A percentile compares a stretch with the other conserved stretches of the same genome.
Evolutionary conservation across 1,140 invertebrate species (phyloP).

Genomic region (Zaprionus nigranus): DNA sequence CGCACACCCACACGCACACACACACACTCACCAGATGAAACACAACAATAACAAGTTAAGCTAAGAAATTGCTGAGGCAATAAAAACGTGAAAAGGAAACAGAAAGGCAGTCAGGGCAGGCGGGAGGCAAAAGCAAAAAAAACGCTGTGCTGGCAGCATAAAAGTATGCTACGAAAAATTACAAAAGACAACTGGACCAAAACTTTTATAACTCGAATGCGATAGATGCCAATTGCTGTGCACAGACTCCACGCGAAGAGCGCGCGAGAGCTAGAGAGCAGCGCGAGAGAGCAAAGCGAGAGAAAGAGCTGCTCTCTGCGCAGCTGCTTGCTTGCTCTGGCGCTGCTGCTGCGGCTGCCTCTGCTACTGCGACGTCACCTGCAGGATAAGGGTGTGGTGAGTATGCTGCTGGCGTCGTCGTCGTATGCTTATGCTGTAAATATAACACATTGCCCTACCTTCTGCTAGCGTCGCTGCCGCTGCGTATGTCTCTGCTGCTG

Average conservation of each 20-base stretch:
- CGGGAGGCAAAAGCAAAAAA: constrained; percentile 1
- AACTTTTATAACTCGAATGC: constrained; percentile 64
- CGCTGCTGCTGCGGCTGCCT: constrained; percentile 45
- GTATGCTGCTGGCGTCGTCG: constrained; percentile 50
- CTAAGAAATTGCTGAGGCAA: constrained; percentile 46
- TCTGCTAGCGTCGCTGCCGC: constrained; percentile 62
- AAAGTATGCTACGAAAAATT: constrained; percentile 73
- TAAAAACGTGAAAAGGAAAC: constrained; percentile 20
- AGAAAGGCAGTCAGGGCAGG: not conserved
- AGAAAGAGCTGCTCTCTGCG: constrained; percentile 58
- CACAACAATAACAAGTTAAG: constrained; percentile 36
- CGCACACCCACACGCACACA: not conserved
- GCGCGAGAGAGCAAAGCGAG: constrained; percentile 16
- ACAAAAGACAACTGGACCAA: constrained; percentile 66
- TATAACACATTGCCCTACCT: constrained; percentile 69
- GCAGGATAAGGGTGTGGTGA: constrained; percentile 84
- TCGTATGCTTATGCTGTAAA: constrained; percentile 65
- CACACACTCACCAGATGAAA: constrained; percentile 7
- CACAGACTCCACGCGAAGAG: constrained; percentile 76
- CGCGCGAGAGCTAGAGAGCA: not conserved
- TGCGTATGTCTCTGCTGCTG: constrained; percentile 20
- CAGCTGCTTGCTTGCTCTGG: constrained; percentile 54
- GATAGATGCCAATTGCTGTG: constrained; percentile 64
- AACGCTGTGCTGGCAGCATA: constrained; percentile 46
- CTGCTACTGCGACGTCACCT: constrained; percentile 35